These are phyloP conservation scores for Brenthis hecate DNA, from an alignment of 2,888 invertebrate genomes.

Conservation along the genomic window DNA sequence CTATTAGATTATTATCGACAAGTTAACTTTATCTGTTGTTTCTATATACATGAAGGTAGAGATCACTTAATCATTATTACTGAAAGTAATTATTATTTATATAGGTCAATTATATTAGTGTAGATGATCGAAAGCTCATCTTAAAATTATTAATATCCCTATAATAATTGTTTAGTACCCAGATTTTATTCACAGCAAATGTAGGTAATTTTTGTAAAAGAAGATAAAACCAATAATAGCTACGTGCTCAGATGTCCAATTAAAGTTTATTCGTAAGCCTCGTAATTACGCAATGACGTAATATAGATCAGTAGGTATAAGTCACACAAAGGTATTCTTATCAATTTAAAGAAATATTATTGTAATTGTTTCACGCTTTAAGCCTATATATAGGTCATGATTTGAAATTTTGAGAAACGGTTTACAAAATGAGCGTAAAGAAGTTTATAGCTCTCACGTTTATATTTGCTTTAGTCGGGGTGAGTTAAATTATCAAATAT, in stretches of 20 bases:
- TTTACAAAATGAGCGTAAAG: slow-evolving; percentile 18
- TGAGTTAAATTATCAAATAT: background rate
- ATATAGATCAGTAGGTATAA: background rate
- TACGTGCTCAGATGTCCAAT: slow-evolving; percentile 2
- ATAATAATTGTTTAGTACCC: no score
- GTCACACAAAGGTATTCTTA: slow-evolving; percentile 10
- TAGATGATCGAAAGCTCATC: no score
- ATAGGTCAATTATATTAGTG: no score
- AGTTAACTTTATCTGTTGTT: no score
- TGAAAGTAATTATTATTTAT: no score
- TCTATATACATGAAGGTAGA: no score
- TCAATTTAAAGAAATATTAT: slow-evolving; percentile 15
- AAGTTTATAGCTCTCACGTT: slow-evolving; percentile 4
- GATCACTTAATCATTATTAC: no score
- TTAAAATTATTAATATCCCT: no score
- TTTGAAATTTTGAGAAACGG: slow-evolving; percentile 7
- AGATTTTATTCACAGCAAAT: background rate
- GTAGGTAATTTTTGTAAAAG: background rate
- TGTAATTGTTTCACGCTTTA: slow-evolving; percentile 2
- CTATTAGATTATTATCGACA: no score
- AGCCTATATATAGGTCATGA: slow-evolving; percentile 23
- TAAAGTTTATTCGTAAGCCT: background rate
- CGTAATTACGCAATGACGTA: slow-evolving; percentile 13
- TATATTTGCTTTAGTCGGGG: slow-evolving; percentile 8
- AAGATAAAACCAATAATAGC: background rate